Percentiles rank a stretch among this genome's conserved stretches.
These are phyloP conservation scores for Mactromeris polynyma DNA, from an alignment of 2,888 invertebrate species.

Conservation along the genomic window DNA sequence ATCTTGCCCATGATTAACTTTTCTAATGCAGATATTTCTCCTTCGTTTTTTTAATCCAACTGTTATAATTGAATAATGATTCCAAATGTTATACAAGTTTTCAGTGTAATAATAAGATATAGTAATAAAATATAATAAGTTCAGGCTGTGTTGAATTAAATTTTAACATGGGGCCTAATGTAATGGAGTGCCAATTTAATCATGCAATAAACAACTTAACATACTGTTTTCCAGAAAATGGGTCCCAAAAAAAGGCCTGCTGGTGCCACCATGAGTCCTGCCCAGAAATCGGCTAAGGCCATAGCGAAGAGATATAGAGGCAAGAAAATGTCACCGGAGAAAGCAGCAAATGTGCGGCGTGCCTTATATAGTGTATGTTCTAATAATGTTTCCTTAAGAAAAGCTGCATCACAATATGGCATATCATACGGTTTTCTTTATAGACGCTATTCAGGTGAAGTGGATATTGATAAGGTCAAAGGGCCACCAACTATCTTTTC, in stretches of 20 bases:
- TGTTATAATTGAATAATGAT: no score
- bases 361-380: slow-evolving; percentile 21
- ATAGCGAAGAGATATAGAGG: slow-evolving; percentile 20
- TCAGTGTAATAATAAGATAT: no score
- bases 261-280: slow-evolving; percentile 1
- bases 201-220: no score
- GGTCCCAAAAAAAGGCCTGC: not conserved
- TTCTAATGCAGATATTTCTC: no score
- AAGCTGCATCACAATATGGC: slow-evolving; percentile 29
- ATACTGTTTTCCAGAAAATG: no score
- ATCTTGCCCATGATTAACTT: no score
- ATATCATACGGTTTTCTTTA: slow-evolving; percentile 36
- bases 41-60: no score
- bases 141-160: no score
- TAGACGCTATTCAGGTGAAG: slow-evolving; percentile 32
- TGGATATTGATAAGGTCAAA: slow-evolving; percentile 12
- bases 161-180: no score
- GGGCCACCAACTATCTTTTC: slow-evolving; percentile 10
- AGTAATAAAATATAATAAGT: no score
- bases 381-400: slow-evolving; percentile 11
- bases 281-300: slow-evolving; percentile 12
- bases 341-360: not conserved
- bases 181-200: no score
- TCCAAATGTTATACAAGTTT: no score
- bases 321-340: slow-evolving; percentile 14